Conservation (phyloP, 2,797 vertebrate genomes). For the Serranus cabrilla region DNA sequence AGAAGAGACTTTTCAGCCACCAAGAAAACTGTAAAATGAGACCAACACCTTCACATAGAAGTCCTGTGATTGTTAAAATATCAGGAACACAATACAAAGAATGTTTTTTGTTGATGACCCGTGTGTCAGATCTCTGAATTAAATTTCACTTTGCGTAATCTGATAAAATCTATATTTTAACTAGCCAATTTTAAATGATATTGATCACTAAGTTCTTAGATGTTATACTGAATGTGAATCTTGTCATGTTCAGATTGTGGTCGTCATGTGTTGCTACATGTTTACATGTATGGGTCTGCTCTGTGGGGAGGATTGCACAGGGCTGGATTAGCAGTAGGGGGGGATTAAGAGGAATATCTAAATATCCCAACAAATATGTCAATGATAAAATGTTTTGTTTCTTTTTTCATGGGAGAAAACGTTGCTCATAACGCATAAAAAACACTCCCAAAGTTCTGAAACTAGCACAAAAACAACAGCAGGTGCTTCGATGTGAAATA, state of each 20-base stretch:
- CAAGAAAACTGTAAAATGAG: neutral
- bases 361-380: constrained; percentile 49
- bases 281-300: constrained; percentile 36
- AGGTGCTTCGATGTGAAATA: neutral
- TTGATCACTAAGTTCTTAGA: neutral
- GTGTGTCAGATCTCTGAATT: neutral
- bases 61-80: neutral
- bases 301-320: constrained; percentile 34
- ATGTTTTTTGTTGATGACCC: neutral
- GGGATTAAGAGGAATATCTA: constrained; percentile 68
- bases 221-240: neutral
- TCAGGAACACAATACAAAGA: neutral
- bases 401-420: neutral
- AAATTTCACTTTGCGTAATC: neutral
- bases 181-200: neutral
- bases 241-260: neutral
- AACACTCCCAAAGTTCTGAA: neutral
- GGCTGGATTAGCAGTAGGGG: constrained; percentile 54
- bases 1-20: neutral
- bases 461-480: neutral
- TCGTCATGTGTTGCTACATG: neutral
- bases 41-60: neutral
- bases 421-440: neutral
- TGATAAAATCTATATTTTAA: neutral
- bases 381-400: constrained; percentile 21